Evolutionary conservation across 2,888 invertebrate genomes (phyloP), one percentile per base, ranked within the genome.

Genomic region (Serrognathus titanus): DNA sequence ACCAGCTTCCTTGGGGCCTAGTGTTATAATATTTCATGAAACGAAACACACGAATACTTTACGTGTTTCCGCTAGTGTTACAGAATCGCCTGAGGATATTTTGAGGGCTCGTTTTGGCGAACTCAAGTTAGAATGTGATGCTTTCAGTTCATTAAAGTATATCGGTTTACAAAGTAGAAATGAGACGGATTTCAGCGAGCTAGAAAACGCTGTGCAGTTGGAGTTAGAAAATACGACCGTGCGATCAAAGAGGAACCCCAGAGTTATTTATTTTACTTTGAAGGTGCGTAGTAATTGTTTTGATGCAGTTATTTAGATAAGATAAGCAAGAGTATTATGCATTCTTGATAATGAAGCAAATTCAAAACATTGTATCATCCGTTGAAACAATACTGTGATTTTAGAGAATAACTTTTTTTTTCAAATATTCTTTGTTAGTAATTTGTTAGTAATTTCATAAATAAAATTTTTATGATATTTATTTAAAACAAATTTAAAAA

Each of bases 1-100:
- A 7, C 72, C 81, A 6, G 82, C 82, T 54, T 80, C 82, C 20
- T 75, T 87, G 55, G 90, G 90, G 13, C 92, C 92, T 39, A 84
- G 87, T 61, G 83, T 91, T 31, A 82, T 91, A 55, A 84, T 92
- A 61, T 90, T 90, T 76, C 92, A 92, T 72, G 91, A 92, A 76
- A 90, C 91, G 1, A 79, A 81, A 49, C 83, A 89, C 69, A 91
- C 90, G 10, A 82, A 83, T 66, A 84, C 86, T 7, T 75, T 90
- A 53, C 79, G 80, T 61, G 80, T 80, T 62, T 80, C 84, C 82
- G 67, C 75, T 7, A 83, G 78, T 66, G 79, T 81, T 8, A 77
- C 78, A 13, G 83, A 84, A 67, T 85, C 83, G 57, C 80, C 85
- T 1, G 86, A 86, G 69, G 85, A 86, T 63, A 80, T 83, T 55